Base-by-base conservation (phyloP, 1,140 invertebrate species). In the Sarcophaga peregrina region DNA sequence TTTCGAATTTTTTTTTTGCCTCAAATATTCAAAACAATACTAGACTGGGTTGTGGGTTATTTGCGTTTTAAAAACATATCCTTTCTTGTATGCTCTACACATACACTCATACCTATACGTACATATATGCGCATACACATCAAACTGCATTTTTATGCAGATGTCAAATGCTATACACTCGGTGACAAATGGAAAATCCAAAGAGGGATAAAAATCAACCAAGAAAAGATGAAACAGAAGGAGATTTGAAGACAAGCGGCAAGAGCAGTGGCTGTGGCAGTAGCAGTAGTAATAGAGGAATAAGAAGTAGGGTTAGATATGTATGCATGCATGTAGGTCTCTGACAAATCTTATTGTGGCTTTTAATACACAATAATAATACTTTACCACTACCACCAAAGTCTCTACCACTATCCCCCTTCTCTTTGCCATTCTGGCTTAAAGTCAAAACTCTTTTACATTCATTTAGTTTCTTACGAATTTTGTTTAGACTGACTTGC, bases 271-370 rank as follows among this genome's bases (percentile, higher is more conserved):
- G n/a, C n/a, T n/a, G n/a, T n/a, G n/a, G n/a, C n/a, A n/a, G n/a
- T n/a, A n/a, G n/a, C n/a, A n/a, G 25, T 37, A 37, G 25, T 37
- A 37, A 37, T 37, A 37, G 25, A 37, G 25, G 25, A 37, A 37
- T 37, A 37, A 37, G 25, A 37, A 2, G 25, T 37, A 37, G 25
- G 25, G 1, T 37, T 37, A 37, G 25, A 37, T 37, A 37, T 37
- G 25, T 37, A 37, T 37, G 25, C 4, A 37, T 37, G 4, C 4
- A 37, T 37, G 25, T 37, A 25, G 50, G 47, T 50, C 17, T 50
- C n/a, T 78, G 50, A 78, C 75, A 78, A 78, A 78, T 78, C 75
- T 78, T 78, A 78, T 78, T 78, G 75, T 78, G 75, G 75, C 75
- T 78, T 78, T 78, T 78, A 78, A 78, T 78, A 78, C 37, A 72